phyloP scores from a whole-genome alignment of 2,113 vertebrate genomes.

The Sterna hirundo region DNA sequence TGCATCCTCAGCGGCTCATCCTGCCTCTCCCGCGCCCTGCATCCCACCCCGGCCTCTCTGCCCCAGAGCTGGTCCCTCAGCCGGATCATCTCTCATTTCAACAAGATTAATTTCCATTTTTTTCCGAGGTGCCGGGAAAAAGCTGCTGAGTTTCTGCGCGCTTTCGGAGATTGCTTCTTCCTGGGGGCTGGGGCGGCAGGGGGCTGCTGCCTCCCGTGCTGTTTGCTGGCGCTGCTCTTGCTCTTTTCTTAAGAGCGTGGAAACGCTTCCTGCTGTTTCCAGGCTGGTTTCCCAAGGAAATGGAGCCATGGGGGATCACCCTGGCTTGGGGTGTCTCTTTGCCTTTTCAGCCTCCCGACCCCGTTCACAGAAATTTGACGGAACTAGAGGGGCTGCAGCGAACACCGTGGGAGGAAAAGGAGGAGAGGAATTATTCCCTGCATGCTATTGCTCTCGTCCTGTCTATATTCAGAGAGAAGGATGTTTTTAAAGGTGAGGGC shows the following conservation, averaged over 20 bases:
- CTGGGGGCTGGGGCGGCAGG: no score
- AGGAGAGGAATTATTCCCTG: background rate
- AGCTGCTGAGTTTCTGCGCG: background rate
- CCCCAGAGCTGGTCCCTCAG: background rate
- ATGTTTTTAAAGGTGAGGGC: background rate
- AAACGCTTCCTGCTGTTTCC: background rate
- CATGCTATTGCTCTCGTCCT: background rate
- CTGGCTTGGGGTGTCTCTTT: background rate
- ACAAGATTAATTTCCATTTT: background rate
- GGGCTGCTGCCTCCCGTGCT: background rate
- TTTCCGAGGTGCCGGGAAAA: background rate
- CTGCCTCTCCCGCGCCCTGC: background rate
- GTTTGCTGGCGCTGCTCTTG: background rate
- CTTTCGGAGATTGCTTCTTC: background rate
- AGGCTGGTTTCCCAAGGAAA: background rate
- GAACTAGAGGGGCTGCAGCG: background rate
- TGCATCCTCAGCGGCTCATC: background rate
- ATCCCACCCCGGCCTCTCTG: background rate
- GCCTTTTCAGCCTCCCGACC: background rate
- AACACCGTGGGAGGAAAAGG: background rate
- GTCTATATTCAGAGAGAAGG: background rate
- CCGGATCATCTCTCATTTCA: accelerated
- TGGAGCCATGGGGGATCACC: background rate
- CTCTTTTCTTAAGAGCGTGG: background rate
- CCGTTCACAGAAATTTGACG: background rate